Conservation (phyloP, 2,888 invertebrate species). For the Torymus aiolomorphi region DNA sequence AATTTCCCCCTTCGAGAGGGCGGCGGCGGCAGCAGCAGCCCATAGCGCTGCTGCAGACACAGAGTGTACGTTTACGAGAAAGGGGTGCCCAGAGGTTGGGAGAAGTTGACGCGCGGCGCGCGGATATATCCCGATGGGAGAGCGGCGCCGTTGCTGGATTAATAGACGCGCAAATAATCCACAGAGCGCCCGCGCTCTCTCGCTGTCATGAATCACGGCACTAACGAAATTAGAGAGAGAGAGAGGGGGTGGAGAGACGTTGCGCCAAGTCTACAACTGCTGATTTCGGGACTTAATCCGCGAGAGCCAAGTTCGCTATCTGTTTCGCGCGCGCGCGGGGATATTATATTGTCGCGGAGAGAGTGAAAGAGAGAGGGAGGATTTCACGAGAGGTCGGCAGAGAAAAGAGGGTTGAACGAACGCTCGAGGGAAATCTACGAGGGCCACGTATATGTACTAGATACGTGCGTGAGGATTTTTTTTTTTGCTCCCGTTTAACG, state of each 20-base stretch:
- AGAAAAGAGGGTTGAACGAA: constrained; percentile 29
- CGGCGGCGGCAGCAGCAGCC: not conserved
- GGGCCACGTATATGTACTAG: not conserved
- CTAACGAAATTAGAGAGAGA: constrained; percentile 46
- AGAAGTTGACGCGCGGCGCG: constrained; percentile 17
- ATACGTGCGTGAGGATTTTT: not conserved
- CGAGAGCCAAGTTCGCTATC: not conserved
- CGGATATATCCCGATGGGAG: constrained; percentile 30
- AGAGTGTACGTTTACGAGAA: not conserved
- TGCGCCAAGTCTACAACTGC: constrained; percentile 43
- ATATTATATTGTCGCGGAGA: not conserved
- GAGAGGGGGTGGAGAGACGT: not conserved
- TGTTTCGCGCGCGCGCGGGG: constrained; percentile 9
- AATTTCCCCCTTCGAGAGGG: constrained; percentile 33
- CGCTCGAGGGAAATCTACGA: constrained; percentile 54
- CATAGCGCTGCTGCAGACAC: not conserved
- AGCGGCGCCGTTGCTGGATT: constrained; percentile 33
- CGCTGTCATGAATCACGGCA: constrained; percentile 52
- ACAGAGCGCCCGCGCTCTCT: not conserved
- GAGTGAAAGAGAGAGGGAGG: not conserved
- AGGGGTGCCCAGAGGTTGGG: not conserved
- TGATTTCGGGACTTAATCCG: constrained; percentile 47
- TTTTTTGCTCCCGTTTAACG: constrained; percentile 42
- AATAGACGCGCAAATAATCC: constrained; percentile 55
- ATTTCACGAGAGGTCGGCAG: not conserved